These are phyloP conservation scores for Enteromius argenteus DNA, from an alignment of 2,797 vertebrate genomes.

Conservation along the genomic window DNA sequence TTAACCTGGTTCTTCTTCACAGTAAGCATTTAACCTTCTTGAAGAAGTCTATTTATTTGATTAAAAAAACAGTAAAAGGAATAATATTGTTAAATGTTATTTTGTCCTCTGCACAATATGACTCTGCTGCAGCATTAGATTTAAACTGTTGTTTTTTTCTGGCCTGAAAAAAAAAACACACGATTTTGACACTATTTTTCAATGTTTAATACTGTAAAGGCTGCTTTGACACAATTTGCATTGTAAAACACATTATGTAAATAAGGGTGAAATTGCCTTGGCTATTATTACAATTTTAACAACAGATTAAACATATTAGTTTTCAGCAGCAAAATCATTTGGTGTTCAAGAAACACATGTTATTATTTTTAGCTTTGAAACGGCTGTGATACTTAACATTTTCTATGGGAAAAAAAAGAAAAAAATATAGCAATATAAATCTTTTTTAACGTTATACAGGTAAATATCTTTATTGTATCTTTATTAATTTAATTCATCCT, in stretches of 20 bases:
- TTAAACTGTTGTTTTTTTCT: too few species aligned
- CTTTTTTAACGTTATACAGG: not conserved
- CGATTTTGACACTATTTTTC: too few species aligned
- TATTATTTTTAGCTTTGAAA: not conserved
- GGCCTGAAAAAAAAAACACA: too few species aligned
- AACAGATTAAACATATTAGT: not conserved
- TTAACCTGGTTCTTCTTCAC: too few species aligned
- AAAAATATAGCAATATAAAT: not conserved
- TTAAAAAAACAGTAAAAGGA: not conserved
- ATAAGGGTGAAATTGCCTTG: too few species aligned
- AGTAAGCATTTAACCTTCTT: too few species aligned
- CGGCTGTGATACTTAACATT: not conserved
- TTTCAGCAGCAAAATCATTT: not conserved
- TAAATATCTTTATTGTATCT: not conserved
- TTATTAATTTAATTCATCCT: not conserved
- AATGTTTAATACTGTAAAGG: too few species aligned
- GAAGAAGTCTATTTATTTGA: not conserved
- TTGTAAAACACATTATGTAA: too few species aligned
- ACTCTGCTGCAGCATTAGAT: too few species aligned
- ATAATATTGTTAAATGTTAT: not conserved
- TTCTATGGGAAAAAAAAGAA: not conserved
- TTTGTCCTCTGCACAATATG: too few species aligned
- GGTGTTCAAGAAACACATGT: not conserved
- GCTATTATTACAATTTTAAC: not conserved
- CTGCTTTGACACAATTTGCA: too few species aligned